Evolutionary conservation across 2,113 vertebrate species (phyloP), one percentile per base, ranked within the genome.

Genomic region (Scalopus aquaticus): DNA sequence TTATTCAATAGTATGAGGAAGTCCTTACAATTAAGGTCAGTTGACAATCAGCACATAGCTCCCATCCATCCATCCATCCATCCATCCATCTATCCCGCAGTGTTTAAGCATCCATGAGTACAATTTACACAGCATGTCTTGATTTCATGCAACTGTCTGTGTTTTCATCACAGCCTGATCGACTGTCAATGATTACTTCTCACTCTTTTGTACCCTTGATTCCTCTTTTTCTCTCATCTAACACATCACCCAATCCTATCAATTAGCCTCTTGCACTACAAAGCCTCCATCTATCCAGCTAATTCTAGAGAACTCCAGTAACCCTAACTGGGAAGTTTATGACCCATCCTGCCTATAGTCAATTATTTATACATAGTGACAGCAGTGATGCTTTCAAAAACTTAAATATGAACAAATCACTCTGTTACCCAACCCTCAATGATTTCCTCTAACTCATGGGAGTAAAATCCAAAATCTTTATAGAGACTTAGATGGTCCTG

Each of bases 381-480:
- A 70, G 79, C 24, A 89, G 46, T 19, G 37, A 81, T 35, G 5
- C 39, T 90, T 93, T 82, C 72, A n/a, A 74, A 96, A 39, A 54
- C 32, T 46, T 46, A 81, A 32, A 35, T 62, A 56, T 30, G 7
- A 72, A 12, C 30, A 78, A 42, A 42, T 79, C 22, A 76, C 9
- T n/a, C 9, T 6, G 51, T 49, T 42, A 2, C 6, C 32, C 35
- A 2, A 70, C 10, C 19, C 0, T 3, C 15, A 24, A 9, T 82
- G 12, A 3, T 49, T 95, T 92, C 58, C 24, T 83, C 56, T 79
- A 60, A 70, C 32, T 76, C 20, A 26, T 19, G 28, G 51, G 19
- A 51, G 32, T 35, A 46, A 67, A 67, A 54, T 65, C 58, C 39
- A 91, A 42, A n/a, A 84, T 85, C 35, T 13, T 56, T 20, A 19